Conservation (phyloP, 2,797 vertebrate species). For the Pseudopleuronectes americanus region DNA sequence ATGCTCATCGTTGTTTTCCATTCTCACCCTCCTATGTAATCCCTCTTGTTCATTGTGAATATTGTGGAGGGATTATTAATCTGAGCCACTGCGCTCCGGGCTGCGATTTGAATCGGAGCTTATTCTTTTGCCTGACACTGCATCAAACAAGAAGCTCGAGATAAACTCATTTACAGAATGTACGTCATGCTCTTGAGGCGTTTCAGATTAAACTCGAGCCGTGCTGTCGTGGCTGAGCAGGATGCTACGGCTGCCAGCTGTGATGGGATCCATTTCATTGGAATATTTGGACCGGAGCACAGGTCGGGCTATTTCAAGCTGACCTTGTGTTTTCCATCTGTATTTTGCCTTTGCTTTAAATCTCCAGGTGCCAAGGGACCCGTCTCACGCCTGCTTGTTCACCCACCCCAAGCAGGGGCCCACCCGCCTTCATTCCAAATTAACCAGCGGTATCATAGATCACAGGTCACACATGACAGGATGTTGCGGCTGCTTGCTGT, state of each 20-base stretch:
- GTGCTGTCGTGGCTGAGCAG: background rate
- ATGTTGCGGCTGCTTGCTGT: slow-evolving; percentile 55
- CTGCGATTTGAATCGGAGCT: slow-evolving; percentile 24
- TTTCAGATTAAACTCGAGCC: slow-evolving; percentile 24
- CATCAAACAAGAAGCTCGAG: slow-evolving; percentile 2
- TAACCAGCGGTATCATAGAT: slow-evolving; percentile 59
- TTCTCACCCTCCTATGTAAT: slow-evolving; percentile 32
- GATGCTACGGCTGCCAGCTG: background rate
- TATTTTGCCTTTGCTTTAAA: slow-evolving; percentile 42
- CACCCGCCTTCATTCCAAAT: slow-evolving; percentile 54
- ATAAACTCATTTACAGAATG: slow-evolving; percentile 52
- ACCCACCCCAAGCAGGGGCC: slow-evolving; percentile 8
- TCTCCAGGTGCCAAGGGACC: slow-evolving; percentile 49
- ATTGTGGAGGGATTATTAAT: slow-evolving; percentile 39
- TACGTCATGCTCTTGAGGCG: slow-evolving; percentile 26
- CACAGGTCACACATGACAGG: slow-evolving; percentile 70
- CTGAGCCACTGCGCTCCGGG: slow-evolving; percentile 6
- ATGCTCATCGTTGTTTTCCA: slow-evolving; percentile 25
- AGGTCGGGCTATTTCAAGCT: slow-evolving; percentile 45
- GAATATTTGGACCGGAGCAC: slow-evolving; percentile 24
- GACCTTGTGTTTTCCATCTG: slow-evolving; percentile 31
- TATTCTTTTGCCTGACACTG: slow-evolving; percentile 9
- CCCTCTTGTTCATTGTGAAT: slow-evolving; percentile 14
- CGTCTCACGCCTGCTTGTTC: slow-evolving; percentile 41
- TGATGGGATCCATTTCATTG: slow-evolving; percentile 9